phyloP scores from a whole-genome alignment of 2,888 invertebrate species.

The Archaeoteleia sp. region DNA sequence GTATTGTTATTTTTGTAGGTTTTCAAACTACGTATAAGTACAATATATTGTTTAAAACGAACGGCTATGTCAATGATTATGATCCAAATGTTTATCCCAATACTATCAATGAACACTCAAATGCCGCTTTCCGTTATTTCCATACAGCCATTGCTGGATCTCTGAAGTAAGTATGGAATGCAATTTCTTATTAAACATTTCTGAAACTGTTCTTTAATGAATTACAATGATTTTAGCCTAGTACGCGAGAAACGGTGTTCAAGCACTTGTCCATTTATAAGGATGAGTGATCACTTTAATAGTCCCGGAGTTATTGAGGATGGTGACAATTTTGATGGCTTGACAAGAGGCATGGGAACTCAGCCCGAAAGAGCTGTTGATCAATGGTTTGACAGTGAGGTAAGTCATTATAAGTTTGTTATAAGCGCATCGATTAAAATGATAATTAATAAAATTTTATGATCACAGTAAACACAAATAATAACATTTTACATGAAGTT shows the following conservation, averaged over 20 bases:
- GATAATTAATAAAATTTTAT: too few relatives aligned
- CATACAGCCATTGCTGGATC: conserved; percentile 83
- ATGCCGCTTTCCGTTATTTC: conserved; percentile 84
- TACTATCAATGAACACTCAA: conserved; percentile 82
- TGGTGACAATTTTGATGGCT: conserved; percentile 81
- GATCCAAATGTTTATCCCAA: conserved; percentile 80
- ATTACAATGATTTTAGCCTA: too few relatives aligned
- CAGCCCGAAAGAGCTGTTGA: conserved; percentile 87
- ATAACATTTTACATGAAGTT: too few relatives aligned
- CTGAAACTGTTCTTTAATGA: too few relatives aligned
- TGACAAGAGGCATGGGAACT: conserved; percentile 84
- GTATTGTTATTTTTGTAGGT: conserved; percentile 20
- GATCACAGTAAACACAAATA: too few relatives aligned
- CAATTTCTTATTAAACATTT: too few relatives aligned
- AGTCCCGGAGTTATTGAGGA: conserved; percentile 81
- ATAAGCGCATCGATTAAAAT: too few relatives aligned
- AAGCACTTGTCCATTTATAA: conserved; percentile 71
- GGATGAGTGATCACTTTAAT: conserved; percentile 84
- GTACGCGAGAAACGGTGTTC: conserved; percentile 53
- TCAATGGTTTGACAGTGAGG: conserved; percentile 85
- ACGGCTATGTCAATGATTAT: conserved; percentile 81
- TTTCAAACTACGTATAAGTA: conserved; percentile 79
- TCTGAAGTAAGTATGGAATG: conserved; percentile 83
- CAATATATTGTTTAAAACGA: conserved; percentile 79
- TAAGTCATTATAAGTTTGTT: too few relatives aligned